Percentiles rank a stretch among this genome's conserved stretches.
phyloP scores from a whole-genome alignment of 2,888 invertebrate genomes.

The Amphipoea lucens region DNA sequence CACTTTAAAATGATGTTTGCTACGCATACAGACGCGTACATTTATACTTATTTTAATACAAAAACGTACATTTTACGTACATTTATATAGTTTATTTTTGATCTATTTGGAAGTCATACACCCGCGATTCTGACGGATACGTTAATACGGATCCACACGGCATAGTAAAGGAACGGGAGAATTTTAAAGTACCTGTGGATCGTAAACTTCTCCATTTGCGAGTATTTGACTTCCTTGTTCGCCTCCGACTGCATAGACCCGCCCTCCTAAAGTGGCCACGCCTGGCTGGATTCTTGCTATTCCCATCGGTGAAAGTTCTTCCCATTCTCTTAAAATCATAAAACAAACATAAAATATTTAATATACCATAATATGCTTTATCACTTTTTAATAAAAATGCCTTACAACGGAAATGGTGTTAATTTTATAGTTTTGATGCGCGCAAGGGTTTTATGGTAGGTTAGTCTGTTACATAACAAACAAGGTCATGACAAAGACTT shows the following conservation, averaged over 20 bases:
- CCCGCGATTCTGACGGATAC: too few species aligned
- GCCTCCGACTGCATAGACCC: slow-evolving; percentile 97
- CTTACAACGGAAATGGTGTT: not conserved
- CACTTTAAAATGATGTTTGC: too few species aligned
- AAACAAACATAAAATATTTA: not conserved
- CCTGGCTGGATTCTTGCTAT: slow-evolving; percentile 97
- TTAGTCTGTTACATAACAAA: not conserved
- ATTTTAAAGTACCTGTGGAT: slow-evolving; percentile 90
- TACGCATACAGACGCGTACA: too few species aligned
- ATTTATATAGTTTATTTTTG: too few species aligned
- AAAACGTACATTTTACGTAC: too few species aligned
- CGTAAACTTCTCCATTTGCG: slow-evolving; percentile 96
- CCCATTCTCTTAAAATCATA: slow-evolving; percentile 92
- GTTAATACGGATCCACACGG: too few species aligned
- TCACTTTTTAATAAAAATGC: not conserved
- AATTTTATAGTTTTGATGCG: not conserved
- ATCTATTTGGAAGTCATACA: too few species aligned
- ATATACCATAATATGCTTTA: not conserved
- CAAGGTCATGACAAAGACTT: not conserved
- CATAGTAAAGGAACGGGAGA: too few species aligned
- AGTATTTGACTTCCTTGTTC: slow-evolving; percentile 97
- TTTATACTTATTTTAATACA: too few species aligned
- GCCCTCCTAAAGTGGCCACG: slow-evolving; percentile 95
- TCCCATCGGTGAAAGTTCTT: slow-evolving; percentile 94
- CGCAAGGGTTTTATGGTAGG: not conserved